Evolutionary conservation across 2,797 vertebrate species (phyloP).

Genomic region (Pteronotus mesoamericanus): DNA sequence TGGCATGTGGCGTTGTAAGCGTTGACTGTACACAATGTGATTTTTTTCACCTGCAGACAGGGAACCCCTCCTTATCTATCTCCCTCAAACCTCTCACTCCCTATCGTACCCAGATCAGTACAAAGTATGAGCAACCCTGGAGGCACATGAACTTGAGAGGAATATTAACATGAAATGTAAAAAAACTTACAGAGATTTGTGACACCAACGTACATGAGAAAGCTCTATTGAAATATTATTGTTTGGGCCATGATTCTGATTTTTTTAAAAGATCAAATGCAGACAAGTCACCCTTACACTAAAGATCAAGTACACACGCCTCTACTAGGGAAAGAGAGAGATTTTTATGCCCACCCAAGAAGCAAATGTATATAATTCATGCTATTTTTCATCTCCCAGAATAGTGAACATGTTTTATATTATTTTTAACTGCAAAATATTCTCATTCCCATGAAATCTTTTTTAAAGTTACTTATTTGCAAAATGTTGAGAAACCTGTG

Average conservation of each 20-base stretch:
- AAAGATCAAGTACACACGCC: not conserved
- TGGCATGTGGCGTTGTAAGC: not conserved
- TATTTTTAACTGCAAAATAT: not conserved
- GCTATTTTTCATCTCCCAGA: not conserved
- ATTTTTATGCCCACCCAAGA: not conserved
- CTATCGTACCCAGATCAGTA: not conserved
- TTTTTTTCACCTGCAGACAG: not conserved
- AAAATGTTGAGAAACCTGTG: constrained; percentile 26
- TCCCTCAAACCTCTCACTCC: not conserved
- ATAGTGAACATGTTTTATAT: not conserved
- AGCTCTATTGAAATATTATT: not conserved
- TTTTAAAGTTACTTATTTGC: not conserved
- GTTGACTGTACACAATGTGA: fast-evolving
- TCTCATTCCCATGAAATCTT: not conserved
- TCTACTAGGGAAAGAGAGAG: not conserved
- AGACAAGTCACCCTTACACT: not conserved
- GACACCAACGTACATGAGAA: not conserved
- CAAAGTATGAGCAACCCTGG: not conserved
- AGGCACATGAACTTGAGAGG: not conserved
- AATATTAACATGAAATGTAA: not conserved
- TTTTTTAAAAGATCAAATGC: not conserved
- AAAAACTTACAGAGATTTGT: not conserved
- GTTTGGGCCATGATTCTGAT: not conserved
- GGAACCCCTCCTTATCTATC: not conserved
- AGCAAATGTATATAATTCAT: not conserved